Evolutionary conservation across 2,888 invertebrate genomes (phyloP).

Genomic region (Seira sanloemensis): DNA sequence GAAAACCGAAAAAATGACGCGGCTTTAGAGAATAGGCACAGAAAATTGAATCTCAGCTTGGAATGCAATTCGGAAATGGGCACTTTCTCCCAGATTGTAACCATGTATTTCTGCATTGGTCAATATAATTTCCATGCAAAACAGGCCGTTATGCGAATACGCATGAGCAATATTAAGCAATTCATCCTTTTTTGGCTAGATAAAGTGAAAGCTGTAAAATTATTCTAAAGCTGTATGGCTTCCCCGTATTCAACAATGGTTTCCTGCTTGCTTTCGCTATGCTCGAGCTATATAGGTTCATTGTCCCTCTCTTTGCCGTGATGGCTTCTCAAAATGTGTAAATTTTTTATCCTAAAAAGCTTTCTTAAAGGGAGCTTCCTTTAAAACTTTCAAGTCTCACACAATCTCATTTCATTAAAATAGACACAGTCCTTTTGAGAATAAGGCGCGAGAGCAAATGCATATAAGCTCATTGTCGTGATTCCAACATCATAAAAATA

Average conservation of each 20-base stretch:
- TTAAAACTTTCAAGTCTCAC: neutral
- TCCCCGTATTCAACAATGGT: no score
- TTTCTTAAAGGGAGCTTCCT: neutral
- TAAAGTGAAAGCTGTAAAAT: no score
- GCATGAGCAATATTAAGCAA: constrained; percentile 1
- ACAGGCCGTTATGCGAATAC: neutral
- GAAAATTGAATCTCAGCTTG: neutral
- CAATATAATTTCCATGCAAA: neutral
- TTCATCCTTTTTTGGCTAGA: neutral
- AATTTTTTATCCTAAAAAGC: neutral
- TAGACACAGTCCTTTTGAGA: neutral
- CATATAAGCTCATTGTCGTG: constrained; percentile 1
- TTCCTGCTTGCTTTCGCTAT: no score
- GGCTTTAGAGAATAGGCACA: neutral
- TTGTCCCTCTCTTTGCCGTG: neutral
- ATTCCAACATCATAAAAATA: constrained; percentile 7
- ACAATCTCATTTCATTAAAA: neutral
- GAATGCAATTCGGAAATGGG: neutral
- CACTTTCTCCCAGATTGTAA: neutral
- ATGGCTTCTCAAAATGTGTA: neutral
- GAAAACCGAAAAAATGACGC: neutral
- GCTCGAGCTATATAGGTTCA: no score
- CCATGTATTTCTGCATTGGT: neutral
- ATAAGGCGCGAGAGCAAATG: neutral
- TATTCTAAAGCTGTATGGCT: no score